These are phyloP conservation scores for Epizoanthus illoricatus DNA, from an alignment of 92 coral and sea anemone species.

Conservation along the genomic window DNA sequence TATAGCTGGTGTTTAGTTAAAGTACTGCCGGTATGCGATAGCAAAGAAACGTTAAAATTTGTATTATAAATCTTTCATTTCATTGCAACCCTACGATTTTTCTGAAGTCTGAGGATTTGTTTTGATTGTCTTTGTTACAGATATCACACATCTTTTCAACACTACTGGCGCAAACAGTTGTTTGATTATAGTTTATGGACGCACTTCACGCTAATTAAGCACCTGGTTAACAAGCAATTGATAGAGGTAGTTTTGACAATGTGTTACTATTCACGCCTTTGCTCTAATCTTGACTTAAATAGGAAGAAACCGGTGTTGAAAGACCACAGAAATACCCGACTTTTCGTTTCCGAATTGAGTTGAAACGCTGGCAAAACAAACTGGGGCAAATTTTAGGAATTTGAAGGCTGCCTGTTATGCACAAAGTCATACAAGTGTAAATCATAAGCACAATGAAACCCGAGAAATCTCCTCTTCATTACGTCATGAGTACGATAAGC, in stretches of 20 bases:
- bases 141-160: neutral
- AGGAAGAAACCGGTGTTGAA: slow-evolving; percentile 34
- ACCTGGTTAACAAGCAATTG: slow-evolving; percentile 16
- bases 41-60: no score
- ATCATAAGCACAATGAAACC: slow-evolving; percentile 31
- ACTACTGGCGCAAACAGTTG: no score
- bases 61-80: neutral
- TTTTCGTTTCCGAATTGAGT: neutral
- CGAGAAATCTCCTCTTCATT: slow-evolving; percentile 37
- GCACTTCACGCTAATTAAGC: slow-evolving; percentile 24
- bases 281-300: slow-evolving; percentile 1
- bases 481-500: slow-evolving; percentile 37
- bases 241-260: slow-evolving; percentile 1
- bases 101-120: neutral
- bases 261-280: slow-evolving; percentile 5
- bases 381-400: neutral
- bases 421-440: slow-evolving; percentile 41
- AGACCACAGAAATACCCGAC: neutral
- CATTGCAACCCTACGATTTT: neutral
- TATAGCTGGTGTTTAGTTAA: neutral
- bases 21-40: neutral
- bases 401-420: slow-evolving; percentile 46
- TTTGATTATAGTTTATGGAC: neutral
- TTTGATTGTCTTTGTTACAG: neutral
- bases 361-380: neutral